Percentiles rank a stretch among this genome's conserved stretches.
Evolutionary conservation across 2,888 invertebrate genomes (phyloP).

Genomic region (Drosophila limbata): DNA sequence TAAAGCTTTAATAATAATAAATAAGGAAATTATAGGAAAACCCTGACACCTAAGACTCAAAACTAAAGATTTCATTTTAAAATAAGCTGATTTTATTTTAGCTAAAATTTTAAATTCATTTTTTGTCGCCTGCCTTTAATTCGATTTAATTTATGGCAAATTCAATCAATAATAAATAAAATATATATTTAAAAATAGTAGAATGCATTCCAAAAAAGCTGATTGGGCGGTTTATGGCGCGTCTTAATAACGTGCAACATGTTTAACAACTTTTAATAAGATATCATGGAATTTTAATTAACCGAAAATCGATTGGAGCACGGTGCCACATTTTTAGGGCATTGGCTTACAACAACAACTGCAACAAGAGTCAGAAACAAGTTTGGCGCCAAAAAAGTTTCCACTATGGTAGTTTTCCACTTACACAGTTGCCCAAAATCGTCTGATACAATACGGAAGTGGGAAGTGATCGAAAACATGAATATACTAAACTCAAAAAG

Average conservation of each 20-base stretch:
- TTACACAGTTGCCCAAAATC: conserved; percentile 20
- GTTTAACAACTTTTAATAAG: not conserved
- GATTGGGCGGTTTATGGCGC: conserved; percentile 1
- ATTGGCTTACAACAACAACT: conserved; percentile 46
- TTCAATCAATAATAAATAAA: not conserved
- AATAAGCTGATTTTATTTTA: not conserved
- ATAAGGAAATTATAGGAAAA: too few species aligned
- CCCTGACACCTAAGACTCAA: too few species aligned
- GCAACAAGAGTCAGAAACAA: not conserved
- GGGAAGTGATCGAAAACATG: conserved; percentile 30
- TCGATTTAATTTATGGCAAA: not conserved
- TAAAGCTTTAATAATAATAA: not conserved
- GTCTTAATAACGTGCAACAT: not conserved
- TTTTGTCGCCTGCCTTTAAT: too few species aligned
- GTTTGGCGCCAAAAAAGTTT: conserved; percentile 36
- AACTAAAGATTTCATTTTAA: too few species aligned
- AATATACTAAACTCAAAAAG: conserved; percentile 6
- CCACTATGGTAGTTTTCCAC: conserved; percentile 45
- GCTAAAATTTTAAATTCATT: too few species aligned
- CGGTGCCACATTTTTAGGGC: conserved; percentile 42
- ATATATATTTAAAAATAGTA: not conserved
- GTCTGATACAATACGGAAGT: conserved; percentile 41
- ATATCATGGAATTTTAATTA: not conserved
- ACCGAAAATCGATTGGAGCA: conserved; percentile 7
- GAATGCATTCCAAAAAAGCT: not conserved